phyloP scores from a whole-genome alignment of 2,888 invertebrate species.

The Vesta saturnalis region DNA sequence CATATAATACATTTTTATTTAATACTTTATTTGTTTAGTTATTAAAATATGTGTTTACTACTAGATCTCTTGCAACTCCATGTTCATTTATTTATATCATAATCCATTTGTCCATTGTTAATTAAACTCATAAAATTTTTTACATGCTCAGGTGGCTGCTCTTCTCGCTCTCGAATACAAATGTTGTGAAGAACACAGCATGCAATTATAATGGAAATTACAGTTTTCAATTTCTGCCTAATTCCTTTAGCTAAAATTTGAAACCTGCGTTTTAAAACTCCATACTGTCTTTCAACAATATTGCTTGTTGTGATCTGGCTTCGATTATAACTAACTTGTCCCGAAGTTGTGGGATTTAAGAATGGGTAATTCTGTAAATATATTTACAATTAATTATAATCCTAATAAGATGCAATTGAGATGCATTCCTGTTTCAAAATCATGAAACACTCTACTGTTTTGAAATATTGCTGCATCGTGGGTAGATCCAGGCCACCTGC shows the following conservation, averaged over 20 bases:
- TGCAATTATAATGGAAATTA: neutral
- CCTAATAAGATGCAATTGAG: neutral
- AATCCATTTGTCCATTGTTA: neutral
- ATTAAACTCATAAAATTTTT: neutral
- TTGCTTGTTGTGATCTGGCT: neutral
- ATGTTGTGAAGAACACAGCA: neutral
- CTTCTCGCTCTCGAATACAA: constrained; percentile 3
- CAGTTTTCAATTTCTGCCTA: neutral
- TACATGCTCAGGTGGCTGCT: neutral
- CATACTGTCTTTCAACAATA: neutral
- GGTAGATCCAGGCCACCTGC: constrained; percentile 23
- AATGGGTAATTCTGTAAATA: too few species aligned
- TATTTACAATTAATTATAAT: too few species aligned
- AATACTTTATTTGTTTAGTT: constrained; percentile 1
- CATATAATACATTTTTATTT: neutral
- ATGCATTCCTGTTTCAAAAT: neutral
- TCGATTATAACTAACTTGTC: neutral
- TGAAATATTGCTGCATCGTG: constrained; percentile 19
- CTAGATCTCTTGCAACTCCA: neutral
- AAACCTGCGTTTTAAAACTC: neutral
- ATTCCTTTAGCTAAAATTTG: neutral
- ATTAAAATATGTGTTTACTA: neutral
- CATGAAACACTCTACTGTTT: neutral
- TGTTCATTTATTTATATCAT: neutral
- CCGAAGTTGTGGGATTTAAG: too few species aligned